Percentiles rank a stretch among this genome's conserved stretches.
Evolutionary conservation across 2,797 vertebrate genomes (phyloP).

Genomic region (Eospalax fontanierii): DNA sequence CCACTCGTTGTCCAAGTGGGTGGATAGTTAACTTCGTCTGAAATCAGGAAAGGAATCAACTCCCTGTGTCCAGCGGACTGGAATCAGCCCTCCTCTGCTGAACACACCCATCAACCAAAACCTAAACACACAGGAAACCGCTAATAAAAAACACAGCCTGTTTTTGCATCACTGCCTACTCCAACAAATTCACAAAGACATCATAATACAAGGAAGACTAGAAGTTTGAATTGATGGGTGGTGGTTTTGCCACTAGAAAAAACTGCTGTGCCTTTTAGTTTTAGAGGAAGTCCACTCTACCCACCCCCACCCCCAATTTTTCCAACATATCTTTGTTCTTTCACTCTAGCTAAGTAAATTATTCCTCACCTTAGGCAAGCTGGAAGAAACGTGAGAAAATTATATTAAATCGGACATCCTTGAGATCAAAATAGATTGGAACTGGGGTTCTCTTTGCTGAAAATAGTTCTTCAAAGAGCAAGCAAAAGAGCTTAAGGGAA

Average conservation of each 20-base stretch:
- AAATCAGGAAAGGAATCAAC: conserved; percentile 57
- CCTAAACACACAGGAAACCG: conserved; percentile 44
- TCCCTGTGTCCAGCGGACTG: conserved; percentile 45
- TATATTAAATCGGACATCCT: conserved; percentile 85
- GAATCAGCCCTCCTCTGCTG: conserved; percentile 62
- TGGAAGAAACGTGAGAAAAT: conserved; percentile 84
- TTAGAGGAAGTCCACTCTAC: conserved; percentile 62
- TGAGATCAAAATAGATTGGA: conserved; percentile 85
- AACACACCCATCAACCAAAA: conserved; percentile 61
- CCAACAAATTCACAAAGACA: conserved; percentile 40
- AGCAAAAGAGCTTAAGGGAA: conserved; percentile 82
- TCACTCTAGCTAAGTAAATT: conserved; percentile 75
- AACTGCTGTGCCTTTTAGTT: neutral
- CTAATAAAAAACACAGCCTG: neutral
- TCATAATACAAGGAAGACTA: neutral
- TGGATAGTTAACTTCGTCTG: neutral
- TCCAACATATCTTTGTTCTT: conserved; percentile 78
- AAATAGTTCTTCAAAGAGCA: conserved; percentile 85
- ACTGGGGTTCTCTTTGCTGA: conserved; percentile 83
- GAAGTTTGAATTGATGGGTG: conserved; percentile 49
- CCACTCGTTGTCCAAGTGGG: conserved; percentile 51
- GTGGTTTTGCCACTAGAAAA: conserved; percentile 37
- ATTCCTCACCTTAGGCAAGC: conserved; percentile 85
- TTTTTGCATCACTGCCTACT: conserved; percentile 49
- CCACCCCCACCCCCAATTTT: neutral